These are phyloP conservation scores for Brenthis daphne DNA, from an alignment of 2,888 invertebrate species.

Conservation along the genomic window DNA sequence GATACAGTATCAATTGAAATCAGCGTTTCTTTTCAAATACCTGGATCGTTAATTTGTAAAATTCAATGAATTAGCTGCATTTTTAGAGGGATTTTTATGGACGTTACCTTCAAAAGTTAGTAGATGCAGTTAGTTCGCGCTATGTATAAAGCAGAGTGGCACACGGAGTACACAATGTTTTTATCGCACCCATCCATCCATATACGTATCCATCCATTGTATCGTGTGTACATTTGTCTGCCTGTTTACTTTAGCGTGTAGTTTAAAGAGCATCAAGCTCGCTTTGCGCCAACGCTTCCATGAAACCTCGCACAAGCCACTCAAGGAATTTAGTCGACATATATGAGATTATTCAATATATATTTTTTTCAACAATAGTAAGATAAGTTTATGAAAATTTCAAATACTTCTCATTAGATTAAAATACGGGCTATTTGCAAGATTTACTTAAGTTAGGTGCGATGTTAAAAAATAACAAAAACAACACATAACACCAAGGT, in stretches of 20 bases:
- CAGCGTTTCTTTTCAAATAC: slow-evolving; percentile 58
- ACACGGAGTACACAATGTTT: slow-evolving; percentile 24
- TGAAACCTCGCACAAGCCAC: background rate
- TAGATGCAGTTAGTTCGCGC: slow-evolving; percentile 18
- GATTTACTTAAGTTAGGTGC: slow-evolving; percentile 3
- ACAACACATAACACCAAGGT: slow-evolving; percentile 37
- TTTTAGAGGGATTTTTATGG: slow-evolving; percentile 30
- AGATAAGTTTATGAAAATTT: no score
- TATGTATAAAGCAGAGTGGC: slow-evolving; percentile 26
- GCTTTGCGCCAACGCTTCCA: slow-evolving; percentile 17
- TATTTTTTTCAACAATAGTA: no score
- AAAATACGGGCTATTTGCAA: background rate
- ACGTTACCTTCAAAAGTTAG: slow-evolving; percentile 24
- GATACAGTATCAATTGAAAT: slow-evolving; percentile 65
- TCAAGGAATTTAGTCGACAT: background rate
- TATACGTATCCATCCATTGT: slow-evolving; percentile 31
- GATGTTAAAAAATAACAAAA: slow-evolving; percentile 20
- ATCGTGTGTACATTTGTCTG: slow-evolving; percentile 31
- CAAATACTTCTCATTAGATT: no score
- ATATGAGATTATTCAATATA: no score
- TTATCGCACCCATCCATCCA: slow-evolving; percentile 31
- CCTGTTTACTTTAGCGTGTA: slow-evolving; percentile 31
- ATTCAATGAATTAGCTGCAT: slow-evolving; percentile 35
- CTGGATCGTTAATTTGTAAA: slow-evolving; percentile 39
- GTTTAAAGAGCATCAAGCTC: slow-evolving; percentile 16